Evolutionary conservation across 2,113 vertebrate genomes (phyloP).

Genomic region (Candoia aspera): DNA sequence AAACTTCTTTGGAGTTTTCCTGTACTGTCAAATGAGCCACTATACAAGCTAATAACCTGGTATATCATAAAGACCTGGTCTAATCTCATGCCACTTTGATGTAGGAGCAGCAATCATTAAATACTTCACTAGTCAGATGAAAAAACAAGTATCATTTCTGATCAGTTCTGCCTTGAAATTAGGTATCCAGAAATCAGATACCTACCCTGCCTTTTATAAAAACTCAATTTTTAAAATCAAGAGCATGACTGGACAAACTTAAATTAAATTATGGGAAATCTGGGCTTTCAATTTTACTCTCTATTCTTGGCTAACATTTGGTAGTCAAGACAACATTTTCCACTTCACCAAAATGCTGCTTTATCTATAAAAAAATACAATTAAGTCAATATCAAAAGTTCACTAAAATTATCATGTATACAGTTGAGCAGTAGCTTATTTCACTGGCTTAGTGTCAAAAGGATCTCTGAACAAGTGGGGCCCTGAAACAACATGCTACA

Average conservation of each 20-base stretch:
- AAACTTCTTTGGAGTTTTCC: not conserved
- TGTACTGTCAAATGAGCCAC: not conserved
- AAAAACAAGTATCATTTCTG: not conserved
- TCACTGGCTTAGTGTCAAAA: conserved; percentile 5
- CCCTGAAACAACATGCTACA: not conserved
- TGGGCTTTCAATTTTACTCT: conserved; percentile 47
- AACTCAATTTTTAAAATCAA: conserved; percentile 35
- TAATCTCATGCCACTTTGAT: not conserved
- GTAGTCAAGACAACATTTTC: conserved; percentile 67
- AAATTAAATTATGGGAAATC: conserved; percentile 39
- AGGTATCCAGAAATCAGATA: not conserved
- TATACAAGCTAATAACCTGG: not conserved
- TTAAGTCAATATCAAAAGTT: conserved; percentile 41
- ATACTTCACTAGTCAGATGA: not conserved
- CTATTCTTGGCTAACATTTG: conserved; percentile 61
- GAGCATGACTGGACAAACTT: conserved; percentile 31
- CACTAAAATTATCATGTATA: conserved; percentile 20
- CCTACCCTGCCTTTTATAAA: not conserved
- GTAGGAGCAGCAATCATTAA: not conserved
- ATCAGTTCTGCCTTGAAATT: not conserved
- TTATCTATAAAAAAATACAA: conserved; percentile 46
- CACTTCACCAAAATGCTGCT: conserved; percentile 43
- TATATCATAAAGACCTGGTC: not conserved
- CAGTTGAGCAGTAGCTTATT: conserved; percentile 12
- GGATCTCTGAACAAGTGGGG: conserved; percentile 8